Evolutionary conservation across 1,140 invertebrate species (phyloP), one percentile per base, ranked within the genome.

Genomic region (Polyergus mexicanus): DNA sequence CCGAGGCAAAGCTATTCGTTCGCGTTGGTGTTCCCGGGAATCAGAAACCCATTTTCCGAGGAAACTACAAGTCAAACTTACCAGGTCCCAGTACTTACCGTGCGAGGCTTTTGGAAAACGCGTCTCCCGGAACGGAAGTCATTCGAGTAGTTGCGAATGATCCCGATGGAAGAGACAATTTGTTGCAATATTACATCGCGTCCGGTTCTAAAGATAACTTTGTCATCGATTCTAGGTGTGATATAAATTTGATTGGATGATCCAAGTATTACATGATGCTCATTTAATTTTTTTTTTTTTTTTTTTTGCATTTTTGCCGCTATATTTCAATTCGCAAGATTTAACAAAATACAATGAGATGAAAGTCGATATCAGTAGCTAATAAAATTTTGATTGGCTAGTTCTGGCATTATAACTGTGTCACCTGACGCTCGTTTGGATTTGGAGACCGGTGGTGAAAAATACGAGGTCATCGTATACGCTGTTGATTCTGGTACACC

Each of bases 151-250:
- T 96, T 35, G 97, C 97, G 0, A 97, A 96, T 84, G 97, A 98
- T 94, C 97, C 97, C 0, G 97, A 98, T 94, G 97, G 97, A 0
- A 94, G 97, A 7, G 97, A 98, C 91, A 96, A 96, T 87, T 92
- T 97, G 28, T 90, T 98, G 0, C 96, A 96, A 0, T 98, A 98
- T 92, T 96, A 96, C 83, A 97, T 98, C 66, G 96, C 96, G 7
- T 96, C 95, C 60, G 98, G 97, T 8, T 96, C 97, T 11, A 97
- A 97, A 86, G 98, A 98, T 85, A 98, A 98, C 90, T 98, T 98
- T 93, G 95, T 96, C 13, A 97, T 98, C 25, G 96, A 98, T 93
- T 95, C 97, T 84, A 96, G 95, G 97, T 97, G 94, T 13, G n/a
- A 32, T 35, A 60, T 41, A 25, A 54, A 38, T 3, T 47, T 10